phyloP scores from a whole-genome alignment of 2,797 vertebrate genomes.

The Aplochiton taeniatus region DNA sequence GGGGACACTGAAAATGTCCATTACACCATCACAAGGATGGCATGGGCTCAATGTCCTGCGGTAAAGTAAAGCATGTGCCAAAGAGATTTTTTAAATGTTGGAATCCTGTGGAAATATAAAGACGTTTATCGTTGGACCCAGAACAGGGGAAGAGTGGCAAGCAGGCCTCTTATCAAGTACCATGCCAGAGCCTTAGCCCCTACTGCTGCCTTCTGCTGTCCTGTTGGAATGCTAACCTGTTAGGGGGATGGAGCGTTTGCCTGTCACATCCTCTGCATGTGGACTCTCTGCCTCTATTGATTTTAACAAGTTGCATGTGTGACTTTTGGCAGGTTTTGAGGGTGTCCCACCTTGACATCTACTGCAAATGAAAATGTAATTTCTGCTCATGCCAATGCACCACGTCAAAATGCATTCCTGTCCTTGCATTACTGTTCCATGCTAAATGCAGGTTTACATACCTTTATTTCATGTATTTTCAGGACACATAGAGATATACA shows the following conservation, averaged over 20 bases:
- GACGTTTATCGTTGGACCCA: constrained; percentile 32
- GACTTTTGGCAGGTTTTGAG: constrained; percentile 61
- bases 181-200: constrained; percentile 45
- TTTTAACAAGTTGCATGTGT: constrained; percentile 75
- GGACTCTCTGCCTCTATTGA: constrained; percentile 62
- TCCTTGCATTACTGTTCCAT: background rate
- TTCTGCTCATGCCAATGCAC: constrained; percentile 28
- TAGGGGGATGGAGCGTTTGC: constrained; percentile 65
- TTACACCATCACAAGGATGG: constrained; percentile 52
- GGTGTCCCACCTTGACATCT: constrained; percentile 40
- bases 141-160: constrained; percentile 32
- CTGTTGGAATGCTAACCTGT: constrained; percentile 62
- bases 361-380: constrained; percentile 42
- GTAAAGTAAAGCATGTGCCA: constrained; percentile 52
- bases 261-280: constrained; percentile 75
- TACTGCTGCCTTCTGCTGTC: constrained; percentile 56
- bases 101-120: constrained; percentile 9
- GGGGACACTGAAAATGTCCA: constrained; percentile 56
- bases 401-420: too few relatives aligned
- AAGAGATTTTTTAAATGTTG: constrained; percentile 13
- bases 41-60: constrained; percentile 39
- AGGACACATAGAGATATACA: background rate
- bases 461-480: background rate
- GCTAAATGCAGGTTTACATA: background rate
- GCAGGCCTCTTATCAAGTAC: constrained; percentile 45